Evolutionary conservation across 1,140 invertebrate genomes (phyloP).

Genomic region (Lepidurus couesii): DNA sequence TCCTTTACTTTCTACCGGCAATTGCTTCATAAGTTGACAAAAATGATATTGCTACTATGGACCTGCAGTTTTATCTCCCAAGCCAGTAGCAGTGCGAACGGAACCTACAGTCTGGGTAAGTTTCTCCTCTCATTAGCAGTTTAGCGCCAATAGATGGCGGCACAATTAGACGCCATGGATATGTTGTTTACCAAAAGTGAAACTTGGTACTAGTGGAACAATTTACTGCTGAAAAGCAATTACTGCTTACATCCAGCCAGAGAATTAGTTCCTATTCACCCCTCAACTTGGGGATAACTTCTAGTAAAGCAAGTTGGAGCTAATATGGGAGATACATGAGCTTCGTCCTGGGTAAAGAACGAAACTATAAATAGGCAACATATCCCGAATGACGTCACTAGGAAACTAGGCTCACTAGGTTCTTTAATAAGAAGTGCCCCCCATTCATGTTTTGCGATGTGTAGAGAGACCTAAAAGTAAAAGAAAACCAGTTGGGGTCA

Average conservation of each 20-base stretch:
- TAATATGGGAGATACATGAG: no score
- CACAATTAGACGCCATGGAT: background rate
- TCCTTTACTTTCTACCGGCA: background rate
- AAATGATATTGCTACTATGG: conserved; percentile 3
- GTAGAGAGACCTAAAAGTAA: background rate
- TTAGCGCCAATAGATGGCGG: background rate
- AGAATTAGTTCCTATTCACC: background rate
- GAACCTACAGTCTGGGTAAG: background rate
- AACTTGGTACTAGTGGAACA: background rate
- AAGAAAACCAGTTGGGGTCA: background rate
- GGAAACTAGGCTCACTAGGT: no score
- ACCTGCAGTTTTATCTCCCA: background rate
- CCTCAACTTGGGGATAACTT: no score
- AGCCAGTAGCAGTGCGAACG: background rate
- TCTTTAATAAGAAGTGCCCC: no score
- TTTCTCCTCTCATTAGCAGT: background rate
- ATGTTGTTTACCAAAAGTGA: background rate
- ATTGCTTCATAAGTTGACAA: background rate
- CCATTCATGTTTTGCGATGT: no score
- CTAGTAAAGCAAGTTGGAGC: no score
- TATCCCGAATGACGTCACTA: no score
- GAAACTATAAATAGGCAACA: no score
- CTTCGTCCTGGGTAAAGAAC: no score
- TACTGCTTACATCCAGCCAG: background rate
- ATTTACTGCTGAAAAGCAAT: background rate